Conservation (phyloP, 2,113 vertebrate species). For the Hemicordylus capensis region DNA sequence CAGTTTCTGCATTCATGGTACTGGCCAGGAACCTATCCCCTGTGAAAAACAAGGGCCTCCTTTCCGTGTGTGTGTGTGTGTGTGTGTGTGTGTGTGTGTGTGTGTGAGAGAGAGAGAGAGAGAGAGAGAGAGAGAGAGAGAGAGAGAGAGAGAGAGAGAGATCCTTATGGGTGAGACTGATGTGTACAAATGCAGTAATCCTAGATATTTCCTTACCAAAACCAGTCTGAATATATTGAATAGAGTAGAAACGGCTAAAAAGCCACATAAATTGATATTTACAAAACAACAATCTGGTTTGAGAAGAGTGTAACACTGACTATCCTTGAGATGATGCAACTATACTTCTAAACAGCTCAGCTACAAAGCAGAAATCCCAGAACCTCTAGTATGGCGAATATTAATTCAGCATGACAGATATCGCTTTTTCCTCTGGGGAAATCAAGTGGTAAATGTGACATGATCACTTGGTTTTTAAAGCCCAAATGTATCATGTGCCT, state of each 20-base stretch:
- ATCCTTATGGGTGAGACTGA: too few species aligned
- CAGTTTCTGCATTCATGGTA: too few species aligned
- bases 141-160: too few species aligned
- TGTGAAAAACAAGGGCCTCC: too few species aligned
- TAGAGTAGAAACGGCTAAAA: neutral
- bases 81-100: too few species aligned
- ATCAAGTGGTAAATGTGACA: constrained; percentile 10
- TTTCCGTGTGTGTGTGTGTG: too few species aligned
- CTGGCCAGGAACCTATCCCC: too few species aligned
- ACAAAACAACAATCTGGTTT: neutral
- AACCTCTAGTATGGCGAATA: constrained; percentile 1
- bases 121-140: too few species aligned
- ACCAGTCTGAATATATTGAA: too few species aligned
- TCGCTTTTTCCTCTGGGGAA: constrained; percentile 23
- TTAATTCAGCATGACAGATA: constrained; percentile 17
- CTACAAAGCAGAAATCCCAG: constrained; percentile 43
- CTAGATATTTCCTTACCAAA: too few species aligned
- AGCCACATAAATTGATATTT: neutral
- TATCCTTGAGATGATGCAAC: neutral
- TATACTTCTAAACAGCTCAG: constrained; percentile 27
- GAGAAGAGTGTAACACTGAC: neutral
- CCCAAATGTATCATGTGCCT: neutral
- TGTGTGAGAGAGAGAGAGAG: too few species aligned
- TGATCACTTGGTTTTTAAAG: constrained; percentile 38
- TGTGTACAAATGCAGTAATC: too few species aligned